Conservation (phyloP, 1,140 invertebrate species). For the Ectropis grisescens region DNA sequence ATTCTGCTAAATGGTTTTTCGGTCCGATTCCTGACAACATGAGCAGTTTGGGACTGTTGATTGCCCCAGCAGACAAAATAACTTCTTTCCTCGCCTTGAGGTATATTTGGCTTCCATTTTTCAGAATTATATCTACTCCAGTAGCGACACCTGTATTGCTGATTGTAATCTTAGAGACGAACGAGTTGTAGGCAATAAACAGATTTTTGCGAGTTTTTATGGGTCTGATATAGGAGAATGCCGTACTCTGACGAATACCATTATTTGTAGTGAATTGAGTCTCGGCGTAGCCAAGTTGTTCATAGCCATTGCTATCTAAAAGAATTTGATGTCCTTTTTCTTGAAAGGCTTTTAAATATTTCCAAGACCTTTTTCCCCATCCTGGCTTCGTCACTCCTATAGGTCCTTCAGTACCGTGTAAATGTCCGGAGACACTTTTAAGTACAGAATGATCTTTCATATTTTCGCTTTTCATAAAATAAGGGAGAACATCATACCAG, state of each 20-base stretch:
- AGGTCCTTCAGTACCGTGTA: conserved; percentile 7
- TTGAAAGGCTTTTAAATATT: conserved; percentile 77
- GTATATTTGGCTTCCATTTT: conserved; percentile 10
- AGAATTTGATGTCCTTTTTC: conserved; percentile 86
- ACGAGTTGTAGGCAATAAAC: conserved; percentile 79
- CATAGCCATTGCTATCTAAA: conserved; percentile 81
- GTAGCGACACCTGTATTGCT: conserved; percentile 67
- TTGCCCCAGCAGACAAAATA: conserved; percentile 68
- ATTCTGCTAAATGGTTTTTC: conserved; percentile 44
- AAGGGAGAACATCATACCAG: conserved; percentile 82
- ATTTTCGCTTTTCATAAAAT: conserved; percentile 89
- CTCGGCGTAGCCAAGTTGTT: conserved; percentile 84
- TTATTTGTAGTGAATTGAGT: conserved; percentile 85
- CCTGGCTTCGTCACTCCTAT: conserved; percentile 22
- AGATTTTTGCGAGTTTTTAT: conserved; percentile 80
- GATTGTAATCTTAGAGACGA: conserved; percentile 72
- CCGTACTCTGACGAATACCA: conserved; percentile 85
- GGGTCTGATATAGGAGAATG: conserved; percentile 85
- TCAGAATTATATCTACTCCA: conserved; percentile 6
- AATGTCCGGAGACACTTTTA: conserved; percentile 36
- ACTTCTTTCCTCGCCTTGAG: conserved; percentile 69
- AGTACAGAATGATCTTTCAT: conserved; percentile 81
- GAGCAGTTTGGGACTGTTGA: conserved; percentile 66
- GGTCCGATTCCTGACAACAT: conserved; percentile 74
- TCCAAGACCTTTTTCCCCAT: conserved; percentile 76